Conservation (phyloP, 1,140 invertebrate species). For the Mactra quadrangularis region DNA sequence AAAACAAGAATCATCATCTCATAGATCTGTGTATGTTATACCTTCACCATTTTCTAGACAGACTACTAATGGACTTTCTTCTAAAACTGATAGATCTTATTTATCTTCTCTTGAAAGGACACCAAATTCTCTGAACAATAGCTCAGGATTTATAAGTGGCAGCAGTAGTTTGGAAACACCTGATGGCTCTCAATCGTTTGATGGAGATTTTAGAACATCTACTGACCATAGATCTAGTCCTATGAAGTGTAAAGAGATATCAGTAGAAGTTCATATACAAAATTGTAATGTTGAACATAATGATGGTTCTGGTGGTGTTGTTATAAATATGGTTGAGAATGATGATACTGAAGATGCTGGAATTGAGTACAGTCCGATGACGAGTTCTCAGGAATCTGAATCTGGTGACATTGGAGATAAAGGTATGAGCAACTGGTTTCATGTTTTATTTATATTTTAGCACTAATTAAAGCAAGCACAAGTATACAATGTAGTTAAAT, state of each 20-base stretch:
- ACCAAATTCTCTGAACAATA: constrained; percentile 51
- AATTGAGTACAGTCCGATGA: constrained; percentile 4
- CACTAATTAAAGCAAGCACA: too few species aligned
- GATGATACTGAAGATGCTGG: constrained; percentile 23
- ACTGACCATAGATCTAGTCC: neutral
- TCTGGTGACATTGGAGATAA: constrained; percentile 45
- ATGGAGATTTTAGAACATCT: constrained; percentile 14
- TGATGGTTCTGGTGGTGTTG: constrained; percentile 46
- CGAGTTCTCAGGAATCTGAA: constrained; percentile 57
- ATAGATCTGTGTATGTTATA: constrained; percentile 57
- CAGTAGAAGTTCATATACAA: too few species aligned
- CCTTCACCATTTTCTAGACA: constrained; percentile 48
- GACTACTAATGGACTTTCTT: neutral
- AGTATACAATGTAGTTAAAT: too few species aligned
- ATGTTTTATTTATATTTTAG: too few species aligned
- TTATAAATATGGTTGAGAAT: constrained; percentile 23
- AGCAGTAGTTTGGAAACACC: constrained; percentile 52
- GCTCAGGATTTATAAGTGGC: constrained; percentile 57
- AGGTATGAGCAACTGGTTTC: too few species aligned
- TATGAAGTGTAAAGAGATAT: neutral
- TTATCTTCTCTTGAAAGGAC: neutral
- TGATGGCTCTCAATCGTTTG: constrained; percentile 43
- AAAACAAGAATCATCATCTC: constrained; percentile 17
- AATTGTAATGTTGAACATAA: neutral
- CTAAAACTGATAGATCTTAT: neutral